These are phyloP conservation scores for Macrostomum lignano DNA, from an alignment of 1,140 invertebrate genomes.

Conservation along the genomic window DNA sequence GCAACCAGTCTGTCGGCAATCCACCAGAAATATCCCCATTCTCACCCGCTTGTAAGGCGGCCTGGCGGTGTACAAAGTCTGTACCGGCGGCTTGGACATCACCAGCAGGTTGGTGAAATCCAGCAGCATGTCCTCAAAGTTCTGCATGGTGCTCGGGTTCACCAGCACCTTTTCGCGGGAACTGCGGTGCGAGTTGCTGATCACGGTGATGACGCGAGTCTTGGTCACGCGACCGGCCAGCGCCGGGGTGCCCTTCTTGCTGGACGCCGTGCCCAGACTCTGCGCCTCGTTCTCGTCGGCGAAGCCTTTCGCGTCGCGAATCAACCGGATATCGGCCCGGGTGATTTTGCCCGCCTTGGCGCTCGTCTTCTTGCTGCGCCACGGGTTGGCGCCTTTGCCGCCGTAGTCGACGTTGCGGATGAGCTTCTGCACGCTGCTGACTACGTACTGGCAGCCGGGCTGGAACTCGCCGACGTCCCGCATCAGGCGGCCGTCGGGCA, in stretches of 20 bases:
- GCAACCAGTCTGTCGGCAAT: no score
- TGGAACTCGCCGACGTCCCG: constrained; percentile 52
- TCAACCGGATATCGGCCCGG: not conserved
- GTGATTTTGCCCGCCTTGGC: constrained; percentile 9
- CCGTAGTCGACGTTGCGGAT: constrained; percentile 11
- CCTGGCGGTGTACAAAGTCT: constrained; percentile 13
- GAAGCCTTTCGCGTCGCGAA: not conserved
- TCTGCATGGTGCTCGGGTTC: constrained; percentile 61
- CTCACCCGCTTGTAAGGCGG: constrained; percentile 15
- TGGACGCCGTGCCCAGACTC: no score
- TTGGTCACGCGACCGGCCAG: not conserved
- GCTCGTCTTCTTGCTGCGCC: not conserved
- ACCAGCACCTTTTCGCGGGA: constrained; percentile 30
- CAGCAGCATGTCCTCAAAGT: constrained; percentile 69
- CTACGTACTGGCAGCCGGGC: constrained; percentile 57
- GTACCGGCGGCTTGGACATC: constrained; percentile 11
- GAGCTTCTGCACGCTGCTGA: constrained; percentile 52
- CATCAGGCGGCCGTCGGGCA: constrained; percentile 49
- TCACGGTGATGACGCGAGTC: constrained; percentile 13
- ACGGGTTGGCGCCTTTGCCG: not conserved
- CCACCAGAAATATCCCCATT: not conserved
- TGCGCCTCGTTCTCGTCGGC: no score
- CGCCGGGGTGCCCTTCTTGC: no score
- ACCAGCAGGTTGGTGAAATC: constrained; percentile 30
- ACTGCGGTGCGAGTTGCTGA: constrained; percentile 15